A percentile compares a stretch with the other conserved stretches of the same genome.
These are phyloP conservation scores for Fissipunctia ypsillon DNA, from an alignment of 2,888 invertebrate species.

Conservation along the genomic window DNA sequence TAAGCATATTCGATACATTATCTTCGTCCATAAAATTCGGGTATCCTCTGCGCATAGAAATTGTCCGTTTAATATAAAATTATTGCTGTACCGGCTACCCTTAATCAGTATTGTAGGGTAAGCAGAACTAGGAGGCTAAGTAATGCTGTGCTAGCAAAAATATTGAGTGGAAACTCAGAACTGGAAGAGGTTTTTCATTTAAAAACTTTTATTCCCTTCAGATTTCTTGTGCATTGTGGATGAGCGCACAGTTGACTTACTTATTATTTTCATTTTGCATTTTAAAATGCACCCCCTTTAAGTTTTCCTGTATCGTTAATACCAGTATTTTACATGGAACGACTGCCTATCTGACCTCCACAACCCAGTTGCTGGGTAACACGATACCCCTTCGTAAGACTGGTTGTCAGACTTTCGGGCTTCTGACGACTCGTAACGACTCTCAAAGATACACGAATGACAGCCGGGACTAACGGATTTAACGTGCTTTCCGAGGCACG, in stretches of 20 bases:
- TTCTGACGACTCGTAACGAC: no score
- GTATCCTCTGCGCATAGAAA: slow-evolving; percentile 64
- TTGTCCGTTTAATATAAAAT: slow-evolving; percentile 65
- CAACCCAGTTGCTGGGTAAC: no score
- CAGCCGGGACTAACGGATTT: no score
- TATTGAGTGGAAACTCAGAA: not conserved
- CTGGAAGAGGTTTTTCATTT: not conserved
- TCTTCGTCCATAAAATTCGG: slow-evolving; percentile 63
- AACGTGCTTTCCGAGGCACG: no score
- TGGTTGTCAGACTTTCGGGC: no score
- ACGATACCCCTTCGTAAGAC: no score
- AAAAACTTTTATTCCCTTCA: not conserved
- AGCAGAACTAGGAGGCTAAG: slow-evolving; percentile 41
- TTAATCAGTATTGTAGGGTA: slow-evolving; percentile 62
- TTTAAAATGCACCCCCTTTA: not conserved
- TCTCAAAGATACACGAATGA: no score
- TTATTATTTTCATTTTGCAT: not conserved
- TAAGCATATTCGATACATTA: slow-evolving; percentile 66
- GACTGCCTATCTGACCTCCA: no score
- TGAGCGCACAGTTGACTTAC: not conserved
- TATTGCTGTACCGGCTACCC: slow-evolving; percentile 52
- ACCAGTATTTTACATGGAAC: no score
- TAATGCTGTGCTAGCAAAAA: no score
- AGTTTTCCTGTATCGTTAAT: no score
- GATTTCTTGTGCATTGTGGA: not conserved